Conservation (phyloP, 2,797 vertebrate species). For the Pyrocephalus nanus region DNA sequence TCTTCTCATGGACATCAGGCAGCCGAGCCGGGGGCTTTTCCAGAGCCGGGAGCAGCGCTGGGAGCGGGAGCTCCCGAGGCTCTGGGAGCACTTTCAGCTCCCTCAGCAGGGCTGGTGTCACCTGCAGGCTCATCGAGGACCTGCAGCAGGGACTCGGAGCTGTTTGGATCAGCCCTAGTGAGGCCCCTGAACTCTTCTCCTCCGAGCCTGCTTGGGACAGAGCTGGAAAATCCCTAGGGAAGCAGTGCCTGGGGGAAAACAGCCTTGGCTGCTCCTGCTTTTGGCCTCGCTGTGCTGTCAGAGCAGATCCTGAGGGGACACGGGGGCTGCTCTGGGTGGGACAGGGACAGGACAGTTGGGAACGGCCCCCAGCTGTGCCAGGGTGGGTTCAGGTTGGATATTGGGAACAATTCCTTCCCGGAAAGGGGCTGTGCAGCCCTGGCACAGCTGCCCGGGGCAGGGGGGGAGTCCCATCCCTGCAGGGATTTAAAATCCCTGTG, state of each 20-base stretch:
- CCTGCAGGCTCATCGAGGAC: fast-evolving
- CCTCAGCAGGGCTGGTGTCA: neutral
- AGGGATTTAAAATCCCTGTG: neutral
- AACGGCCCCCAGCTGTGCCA: neutral
- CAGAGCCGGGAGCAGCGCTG: neutral
- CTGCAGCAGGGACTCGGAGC: neutral
- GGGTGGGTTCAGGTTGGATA: neutral
- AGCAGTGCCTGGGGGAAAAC: neutral
- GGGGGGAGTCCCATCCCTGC: neutral
- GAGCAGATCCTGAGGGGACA: neutral
- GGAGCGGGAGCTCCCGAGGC: neutral
- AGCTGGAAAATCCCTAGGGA: neutral
- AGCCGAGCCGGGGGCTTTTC: neutral
- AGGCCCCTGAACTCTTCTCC: neutral
- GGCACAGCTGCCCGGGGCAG: neutral
- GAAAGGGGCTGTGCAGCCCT: neutral
- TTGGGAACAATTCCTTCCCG: neutral
- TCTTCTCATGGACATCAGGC: fast-evolving
- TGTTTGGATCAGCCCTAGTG: neutral
- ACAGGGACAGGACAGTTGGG: neutral
- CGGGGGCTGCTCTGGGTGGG: neutral
- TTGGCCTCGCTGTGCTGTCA: fast-evolving
- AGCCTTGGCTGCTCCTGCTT: neutral
- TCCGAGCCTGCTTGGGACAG: neutral
- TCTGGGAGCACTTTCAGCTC: neutral